These are phyloP conservation scores for Rotaria socialis DNA, from an alignment of 2,888 invertebrate genomes.

Conservation along the genomic window DNA sequence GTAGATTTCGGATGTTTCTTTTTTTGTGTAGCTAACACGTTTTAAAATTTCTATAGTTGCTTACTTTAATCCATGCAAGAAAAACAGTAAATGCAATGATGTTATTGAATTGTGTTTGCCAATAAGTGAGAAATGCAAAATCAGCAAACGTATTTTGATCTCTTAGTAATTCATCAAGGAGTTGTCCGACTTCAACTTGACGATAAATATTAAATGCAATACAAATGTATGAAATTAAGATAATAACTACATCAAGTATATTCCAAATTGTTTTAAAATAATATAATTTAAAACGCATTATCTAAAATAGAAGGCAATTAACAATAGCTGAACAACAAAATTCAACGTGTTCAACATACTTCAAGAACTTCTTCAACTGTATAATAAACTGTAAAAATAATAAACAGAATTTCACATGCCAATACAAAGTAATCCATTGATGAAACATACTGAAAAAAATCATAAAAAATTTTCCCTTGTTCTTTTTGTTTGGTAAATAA, in stretches of 20 bases:
- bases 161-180: conserved; percentile 54
- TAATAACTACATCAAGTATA: conserved; percentile 64
- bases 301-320: conserved; percentile 47
- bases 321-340: no score
- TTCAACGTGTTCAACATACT: neutral
- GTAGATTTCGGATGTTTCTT: no score
- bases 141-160: conserved; percentile 60
- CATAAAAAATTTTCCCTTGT: neutral
- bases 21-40: no score
- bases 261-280: conserved; percentile 65
- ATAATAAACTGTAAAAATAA: conserved; percentile 44
- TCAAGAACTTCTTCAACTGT: conserved; percentile 43
- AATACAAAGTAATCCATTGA: conserved; percentile 45
- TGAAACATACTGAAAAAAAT: conserved; percentile 39
- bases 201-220: conserved; percentile 58
- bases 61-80: conserved; percentile 69
- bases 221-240: conserved; percentile 58
- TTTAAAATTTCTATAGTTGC: neutral
- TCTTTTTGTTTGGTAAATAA: neutral
- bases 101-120: conserved; percentile 63
- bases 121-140: conserved; percentile 64
- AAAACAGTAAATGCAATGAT: conserved; percentile 67
- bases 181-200: conserved; percentile 53
- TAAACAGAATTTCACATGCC: conserved; percentile 44
- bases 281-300: conserved; percentile 52